Conservation (phyloP, 1,140 invertebrate genomes). For the Acromyrmex charruanus region DNA sequence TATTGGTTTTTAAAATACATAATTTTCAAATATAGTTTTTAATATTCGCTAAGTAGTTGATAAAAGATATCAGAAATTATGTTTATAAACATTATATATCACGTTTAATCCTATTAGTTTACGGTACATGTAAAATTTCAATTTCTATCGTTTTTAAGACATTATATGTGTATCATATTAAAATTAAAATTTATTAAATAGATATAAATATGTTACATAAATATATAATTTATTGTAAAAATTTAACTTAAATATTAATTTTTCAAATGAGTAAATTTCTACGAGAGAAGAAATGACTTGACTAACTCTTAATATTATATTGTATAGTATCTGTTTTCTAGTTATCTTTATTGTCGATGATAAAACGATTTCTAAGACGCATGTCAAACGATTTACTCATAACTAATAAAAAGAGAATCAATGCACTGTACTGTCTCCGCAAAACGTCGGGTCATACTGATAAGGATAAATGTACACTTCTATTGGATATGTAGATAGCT, state of each 20-base stretch:
- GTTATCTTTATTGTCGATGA: slow-evolving; percentile 47
- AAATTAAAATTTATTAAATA: slow-evolving; percentile 18
- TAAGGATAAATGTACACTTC: slow-evolving; percentile 63
- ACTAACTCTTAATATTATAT: slow-evolving; percentile 26
- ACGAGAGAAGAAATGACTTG: background rate
- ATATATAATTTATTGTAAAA: background rate
- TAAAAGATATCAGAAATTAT: background rate
- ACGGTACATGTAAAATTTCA: background rate
- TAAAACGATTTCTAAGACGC: slow-evolving; percentile 66
- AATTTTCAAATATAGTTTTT: slow-evolving; percentile 3
- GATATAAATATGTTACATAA: background rate
- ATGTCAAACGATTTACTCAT: slow-evolving; percentile 42
- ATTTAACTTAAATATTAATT: slow-evolving; percentile 9
- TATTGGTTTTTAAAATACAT: background rate
- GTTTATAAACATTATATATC: background rate
- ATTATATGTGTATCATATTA: background rate
- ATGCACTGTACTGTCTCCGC: slow-evolving; percentile 54
- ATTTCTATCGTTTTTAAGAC: background rate
- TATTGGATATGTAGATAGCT: slow-evolving; percentile 37
- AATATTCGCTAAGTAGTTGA: background rate
- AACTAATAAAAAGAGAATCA: slow-evolving; percentile 66
- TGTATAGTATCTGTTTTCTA: slow-evolving; percentile 13
- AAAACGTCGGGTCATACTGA: slow-evolving; percentile 57
- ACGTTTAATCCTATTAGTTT: background rate
- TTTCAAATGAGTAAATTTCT: background rate